These are phyloP conservation scores for Latheticus oryzae DNA, from an alignment of 2,888 invertebrate species.

Conservation along the genomic window DNA sequence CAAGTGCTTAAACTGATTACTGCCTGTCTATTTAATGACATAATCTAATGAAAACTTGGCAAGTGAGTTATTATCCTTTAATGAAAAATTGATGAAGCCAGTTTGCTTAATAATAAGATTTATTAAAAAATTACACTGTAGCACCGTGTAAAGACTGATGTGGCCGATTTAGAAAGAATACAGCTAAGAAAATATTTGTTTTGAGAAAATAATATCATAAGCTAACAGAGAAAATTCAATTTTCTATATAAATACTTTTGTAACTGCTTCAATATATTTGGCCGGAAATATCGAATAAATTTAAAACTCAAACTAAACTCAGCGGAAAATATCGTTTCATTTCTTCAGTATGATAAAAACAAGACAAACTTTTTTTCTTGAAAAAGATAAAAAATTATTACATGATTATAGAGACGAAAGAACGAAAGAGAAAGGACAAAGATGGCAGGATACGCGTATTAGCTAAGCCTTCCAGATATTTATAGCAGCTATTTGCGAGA, in stretches of 20 bases:
- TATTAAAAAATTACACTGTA: constrained; percentile 20
- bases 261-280: constrained; percentile 23
- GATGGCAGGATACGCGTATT: constrained; percentile 53
- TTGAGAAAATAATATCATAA: constrained; percentile 33
- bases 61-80: constrained; percentile 24
- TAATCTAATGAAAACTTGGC: constrained; percentile 23
- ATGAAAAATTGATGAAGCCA: constrained; percentile 28
- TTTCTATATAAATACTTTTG: constrained; percentile 34
- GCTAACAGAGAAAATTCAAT: constrained; percentile 25
- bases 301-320: background rate
- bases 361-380: constrained; percentile 2
- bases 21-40: constrained; percentile 20
- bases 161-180: constrained; percentile 22
- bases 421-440: constrained; percentile 44
- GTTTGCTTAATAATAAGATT: constrained; percentile 24
- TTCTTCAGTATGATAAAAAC: constrained; percentile 9
- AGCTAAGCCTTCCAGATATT: constrained; percentile 60
- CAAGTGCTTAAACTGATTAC: constrained; percentile 23
- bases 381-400: constrained; percentile 48
- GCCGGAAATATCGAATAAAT: constrained; percentile 10
- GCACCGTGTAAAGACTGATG: background rate
- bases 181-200: constrained; percentile 35
- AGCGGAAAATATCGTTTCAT: background rate
- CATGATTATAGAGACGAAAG: constrained; percentile 47
- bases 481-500: constrained; percentile 62